Evolutionary conservation across 1,140 invertebrate species (phyloP), one percentile per base, ranked within the genome.

Genomic region (Vollenhovia emeryi): DNA sequence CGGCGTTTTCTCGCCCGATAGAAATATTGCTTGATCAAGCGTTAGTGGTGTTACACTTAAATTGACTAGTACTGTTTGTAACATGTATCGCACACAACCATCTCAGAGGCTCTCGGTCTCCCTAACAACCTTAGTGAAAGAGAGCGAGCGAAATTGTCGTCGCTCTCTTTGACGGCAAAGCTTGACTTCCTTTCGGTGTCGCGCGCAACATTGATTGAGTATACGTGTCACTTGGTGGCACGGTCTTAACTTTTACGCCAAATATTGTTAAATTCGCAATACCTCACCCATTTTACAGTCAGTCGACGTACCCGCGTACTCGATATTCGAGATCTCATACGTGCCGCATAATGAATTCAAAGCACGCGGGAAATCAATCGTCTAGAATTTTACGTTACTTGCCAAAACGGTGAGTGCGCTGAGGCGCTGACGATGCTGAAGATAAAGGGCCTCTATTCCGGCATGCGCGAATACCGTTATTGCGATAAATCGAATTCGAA

Each of bases 51-150:
- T 91, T 90, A 78, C 89, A 90, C 87, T 91, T 92, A 88, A 93
- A 93, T 93, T 93, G 92, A 93, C 93, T 92, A 92, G 89, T 90
- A 92, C 27, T 85, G 86, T 89, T 83, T 86, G 79, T 71, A 75
- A 75, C 64, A 60, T 60, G 52, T 59, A 27, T 66, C 75, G 60
- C 13, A 71, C 57, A 50, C 71, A 69, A 86, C 45, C 43, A 33
- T 33, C 68, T 69, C 27, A 27, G 66, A 71, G 50, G 18, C 18
- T 50, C 6, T 36, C 18, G 48, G 69, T 50, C 62, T 59, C 33
- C 33, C 48, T 50, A 82, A 80, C 69, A 62, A 64, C 68, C 43
- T 76, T 24, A 30, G 15, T 74, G 18, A 55, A 36, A 60, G 50
- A 74, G 8, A 40, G 40, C 24, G 30, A 40, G 43, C 24, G 48